phyloP scores from a whole-genome alignment of 2,113 vertebrate genomes.

The Rhipidura dahli region DNA sequence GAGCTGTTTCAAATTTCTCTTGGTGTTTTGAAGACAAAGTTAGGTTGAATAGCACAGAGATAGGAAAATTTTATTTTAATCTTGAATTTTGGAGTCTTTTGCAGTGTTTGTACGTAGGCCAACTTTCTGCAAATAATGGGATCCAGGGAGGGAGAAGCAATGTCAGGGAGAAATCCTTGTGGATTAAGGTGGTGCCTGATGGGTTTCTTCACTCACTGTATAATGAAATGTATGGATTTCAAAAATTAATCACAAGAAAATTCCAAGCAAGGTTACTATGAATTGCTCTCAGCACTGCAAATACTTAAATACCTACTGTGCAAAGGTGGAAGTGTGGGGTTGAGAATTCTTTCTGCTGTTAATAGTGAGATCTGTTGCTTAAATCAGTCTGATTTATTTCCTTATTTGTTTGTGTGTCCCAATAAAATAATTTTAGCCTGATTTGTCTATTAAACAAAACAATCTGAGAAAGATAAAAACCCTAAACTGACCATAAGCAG shows the following conservation, averaged over 20 bases:
- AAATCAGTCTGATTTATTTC: not conserved
- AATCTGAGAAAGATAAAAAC: not conserved
- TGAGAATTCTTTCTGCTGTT: not conserved
- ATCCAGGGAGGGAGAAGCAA: rapidly evolving
- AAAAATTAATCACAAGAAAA: not conserved
- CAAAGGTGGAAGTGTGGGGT: not conserved
- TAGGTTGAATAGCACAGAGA: rapidly evolving
- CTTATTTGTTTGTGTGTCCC: not conserved
- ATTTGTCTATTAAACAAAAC: not conserved
- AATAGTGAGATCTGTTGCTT: not conserved
- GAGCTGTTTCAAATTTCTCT: not conserved
- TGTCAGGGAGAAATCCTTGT: no score
- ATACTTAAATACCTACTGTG: not conserved
- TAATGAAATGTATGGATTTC: not conserved
- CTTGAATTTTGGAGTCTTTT: not conserved
- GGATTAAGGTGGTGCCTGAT: not conserved
- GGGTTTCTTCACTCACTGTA: not conserved
- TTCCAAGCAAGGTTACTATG: not conserved
- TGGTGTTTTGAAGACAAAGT: not conserved
- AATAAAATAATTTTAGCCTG: not conserved
- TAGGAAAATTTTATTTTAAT: not conserved
- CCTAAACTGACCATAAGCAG: not conserved
- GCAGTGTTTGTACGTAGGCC: not conserved
- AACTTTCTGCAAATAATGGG: not conserved
- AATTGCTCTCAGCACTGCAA: not conserved